Percentiles rank a stretch among this genome's conserved stretches.
phyloP scores from a whole-genome alignment of 1,140 invertebrate genomes.

The Leptinotarsa undecemlineata region DNA sequence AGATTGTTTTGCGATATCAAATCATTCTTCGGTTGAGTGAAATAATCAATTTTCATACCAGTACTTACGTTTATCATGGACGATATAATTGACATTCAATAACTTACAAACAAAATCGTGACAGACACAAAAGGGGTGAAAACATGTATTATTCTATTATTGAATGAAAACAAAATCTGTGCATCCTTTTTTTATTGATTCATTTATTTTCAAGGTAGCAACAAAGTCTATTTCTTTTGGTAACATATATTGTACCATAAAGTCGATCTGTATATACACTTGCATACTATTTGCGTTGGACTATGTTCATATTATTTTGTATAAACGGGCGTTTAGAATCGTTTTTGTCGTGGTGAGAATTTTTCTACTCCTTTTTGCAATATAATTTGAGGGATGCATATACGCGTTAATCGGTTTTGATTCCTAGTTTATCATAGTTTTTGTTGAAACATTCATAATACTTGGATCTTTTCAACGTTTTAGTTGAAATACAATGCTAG shows the following conservation, averaged over 20 bases:
- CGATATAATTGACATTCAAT: constrained; percentile 53
- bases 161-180: constrained; percentile 27
- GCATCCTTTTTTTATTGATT: constrained; percentile 19
- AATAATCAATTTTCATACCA: constrained; percentile 38
- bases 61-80: constrained; percentile 45
- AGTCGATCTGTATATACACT: constrained; percentile 46
- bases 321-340: constrained; percentile 54
- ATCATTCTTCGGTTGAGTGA: constrained; percentile 7
- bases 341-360: constrained; percentile 4
- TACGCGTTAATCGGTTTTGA: too few relatives aligned
- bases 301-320: constrained; percentile 43
- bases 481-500: too few relatives aligned
- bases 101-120: constrained; percentile 2
- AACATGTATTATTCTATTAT: constrained; percentile 14
- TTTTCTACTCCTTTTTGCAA: too few relatives aligned
- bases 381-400: too few relatives aligned
- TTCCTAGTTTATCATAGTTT: too few relatives aligned
- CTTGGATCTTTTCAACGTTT: too few relatives aligned
- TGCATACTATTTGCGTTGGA: constrained; percentile 45
- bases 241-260: constrained; percentile 36
- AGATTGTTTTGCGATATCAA: not conserved
- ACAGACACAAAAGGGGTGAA: not conserved
- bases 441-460: too few relatives aligned
- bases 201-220: constrained; percentile 14
- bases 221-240: constrained; percentile 26